phyloP scores from a whole-genome alignment of 2,888 invertebrate species.

The Eupeodes latifasciatus region DNA sequence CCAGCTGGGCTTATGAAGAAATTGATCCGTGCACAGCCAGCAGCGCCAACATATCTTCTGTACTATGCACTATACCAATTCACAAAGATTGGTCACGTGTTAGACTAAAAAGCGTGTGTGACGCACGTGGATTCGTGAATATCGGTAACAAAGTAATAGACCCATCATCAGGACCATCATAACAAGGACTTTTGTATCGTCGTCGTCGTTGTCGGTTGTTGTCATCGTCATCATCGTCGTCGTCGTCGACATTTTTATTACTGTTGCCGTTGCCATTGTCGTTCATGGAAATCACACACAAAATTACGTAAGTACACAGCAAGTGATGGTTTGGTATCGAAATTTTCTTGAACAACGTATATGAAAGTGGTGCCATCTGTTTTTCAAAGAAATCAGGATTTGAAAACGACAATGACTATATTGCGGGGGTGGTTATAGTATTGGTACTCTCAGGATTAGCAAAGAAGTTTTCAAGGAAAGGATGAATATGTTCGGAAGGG shows the following conservation, averaged over 20 bases:
- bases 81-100: constrained; percentile 53
- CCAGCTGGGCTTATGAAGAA: constrained; percentile 34
- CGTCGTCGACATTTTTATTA: not conserved
- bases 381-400: constrained; percentile 41
- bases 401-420: not conserved
- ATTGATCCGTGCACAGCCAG: constrained; percentile 13
- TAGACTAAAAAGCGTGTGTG: constrained; percentile 56
- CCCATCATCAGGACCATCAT: constrained; percentile 23
- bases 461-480: not conserved
- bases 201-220: not conserved
- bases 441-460: constrained; percentile 48
- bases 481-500: not conserved
- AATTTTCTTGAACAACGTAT: constrained; percentile 62
- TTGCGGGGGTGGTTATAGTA: constrained; percentile 45
- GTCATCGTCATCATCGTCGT: not conserved
- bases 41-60: constrained; percentile 8
- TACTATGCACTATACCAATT: not conserved
- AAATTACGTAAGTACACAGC: constrained; percentile 46
- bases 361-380: constrained; percentile 67
- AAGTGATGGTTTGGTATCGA: constrained; percentile 39
- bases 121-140: constrained; percentile 43
- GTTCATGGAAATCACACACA: constrained; percentile 22
- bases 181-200: constrained; percentile 27
- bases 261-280: constrained; percentile 1
- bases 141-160: constrained; percentile 41